Evolutionary conservation across 64 coral and sea anemone genomes (phyloP), one percentile per base, ranked within the genome.

Genomic region (Dendrophyllia cribrosa): DNA sequence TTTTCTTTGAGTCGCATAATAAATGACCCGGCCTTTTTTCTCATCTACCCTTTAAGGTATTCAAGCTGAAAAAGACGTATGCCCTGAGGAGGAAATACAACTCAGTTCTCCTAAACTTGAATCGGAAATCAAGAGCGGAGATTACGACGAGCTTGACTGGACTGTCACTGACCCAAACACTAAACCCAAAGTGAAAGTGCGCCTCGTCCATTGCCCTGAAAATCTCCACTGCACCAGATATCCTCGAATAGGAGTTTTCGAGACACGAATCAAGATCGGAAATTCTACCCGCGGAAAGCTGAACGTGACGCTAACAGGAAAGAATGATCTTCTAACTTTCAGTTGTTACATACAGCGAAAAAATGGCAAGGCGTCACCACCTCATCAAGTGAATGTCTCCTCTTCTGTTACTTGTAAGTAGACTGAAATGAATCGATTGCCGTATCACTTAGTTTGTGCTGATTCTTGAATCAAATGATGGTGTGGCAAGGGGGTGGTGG

Each of bases 371-470:
- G 47, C 4, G 10, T 20, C 75, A 22, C 10, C n/a, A 6, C 51
- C 22, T 78, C 2, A 53, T 22, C 20, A 20, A 25, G n/a, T 78
- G 50, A 78, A 25, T 7, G 50, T 78, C 26, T 43, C 17, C 3
- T 76, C 73, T 51, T 76, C 73, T 15, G 46, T 20, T 7, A 49
- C 7, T 51, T 76, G 73, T 76, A n/a, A 76, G 73, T 76, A 51
- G 34, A 34, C 34, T 34, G 17, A 69, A 5, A 9, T 1, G 0
- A 34, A 34, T 34, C 34, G 34, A 34, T 34, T 34, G 34, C 34
- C 34, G 34, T 34, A 0, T 34, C 34, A 34, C 34, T 34, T 34
- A 34, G 34, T 34, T 34, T 34, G 34, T 2, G 2, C 0, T 2
- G 34, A 34, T 34, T 34, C 34, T 34, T 34, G 34, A 34, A 34